Conservation (phyloP, 1,140 invertebrate genomes). For the Plutomurus gul region DNA sequence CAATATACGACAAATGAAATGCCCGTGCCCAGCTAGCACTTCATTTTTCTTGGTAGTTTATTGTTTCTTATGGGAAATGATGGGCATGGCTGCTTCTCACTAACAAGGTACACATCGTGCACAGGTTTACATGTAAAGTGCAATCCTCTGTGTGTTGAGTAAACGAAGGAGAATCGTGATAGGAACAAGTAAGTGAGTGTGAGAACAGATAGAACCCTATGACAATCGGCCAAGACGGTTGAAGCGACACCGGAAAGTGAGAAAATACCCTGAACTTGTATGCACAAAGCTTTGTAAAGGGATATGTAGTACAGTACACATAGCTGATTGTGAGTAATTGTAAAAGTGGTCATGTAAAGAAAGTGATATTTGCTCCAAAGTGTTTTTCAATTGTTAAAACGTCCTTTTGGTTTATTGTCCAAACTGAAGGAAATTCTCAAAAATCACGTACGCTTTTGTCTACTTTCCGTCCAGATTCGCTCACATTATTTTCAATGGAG, state of each 20-base stretch:
- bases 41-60: no score
- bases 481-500: slow-evolving; percentile 1
- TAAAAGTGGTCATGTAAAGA: slow-evolving; percentile 31
- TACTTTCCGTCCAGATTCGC: slow-evolving; percentile 12
- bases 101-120: no score
- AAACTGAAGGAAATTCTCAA: slow-evolving; percentile 36
- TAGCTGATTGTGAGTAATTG: no score
- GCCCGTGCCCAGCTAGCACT: no score
- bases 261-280: not conserved
- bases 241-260: not conserved
- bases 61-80: no score
- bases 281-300: not conserved
- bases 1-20: no score
- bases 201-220: no score
- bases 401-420: slow-evolving; percentile 41
- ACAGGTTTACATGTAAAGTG: not conserved
- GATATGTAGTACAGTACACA: not conserved
- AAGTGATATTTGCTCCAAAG: slow-evolving; percentile 42
- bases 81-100: no score
- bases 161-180: not conserved
- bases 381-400: slow-evolving; percentile 37
- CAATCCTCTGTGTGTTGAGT: not conserved
- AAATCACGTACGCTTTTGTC: slow-evolving; percentile 48
- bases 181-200: slow-evolving; percentile 14
- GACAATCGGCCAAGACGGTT: no score